Percentiles rank a stretch among this genome's conserved stretches.
Conservation (phyloP, 2,797 vertebrate genomes). For the Taenioides sp. region DNA sequence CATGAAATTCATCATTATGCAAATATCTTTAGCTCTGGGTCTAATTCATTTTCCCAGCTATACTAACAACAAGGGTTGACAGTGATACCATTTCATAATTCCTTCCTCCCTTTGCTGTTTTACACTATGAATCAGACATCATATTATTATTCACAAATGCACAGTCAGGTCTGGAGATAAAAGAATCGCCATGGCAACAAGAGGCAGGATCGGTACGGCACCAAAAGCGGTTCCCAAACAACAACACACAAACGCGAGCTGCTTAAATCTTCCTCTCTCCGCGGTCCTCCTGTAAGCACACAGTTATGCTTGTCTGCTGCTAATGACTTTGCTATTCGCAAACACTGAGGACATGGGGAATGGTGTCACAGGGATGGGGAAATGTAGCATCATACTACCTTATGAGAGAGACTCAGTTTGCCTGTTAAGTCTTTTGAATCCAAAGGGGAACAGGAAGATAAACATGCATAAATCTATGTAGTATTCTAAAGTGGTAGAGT, state of each 20-base stretch:
- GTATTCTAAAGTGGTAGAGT: background rate
- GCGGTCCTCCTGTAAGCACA: conserved; percentile 30
- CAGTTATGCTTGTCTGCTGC: conserved; percentile 25
- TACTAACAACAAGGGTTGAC: background rate
- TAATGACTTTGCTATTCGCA: conserved; percentile 45
- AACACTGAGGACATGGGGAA: conserved; percentile 23
- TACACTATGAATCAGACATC: conserved; percentile 35
- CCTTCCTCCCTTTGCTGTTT: conserved; percentile 33
- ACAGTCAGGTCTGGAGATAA: conserved; percentile 65
- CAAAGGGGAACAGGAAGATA: background rate
- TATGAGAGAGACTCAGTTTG: too few species aligned
- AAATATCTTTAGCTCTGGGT: background rate
- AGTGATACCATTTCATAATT: background rate
- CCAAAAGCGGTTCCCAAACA: conserved; percentile 52
- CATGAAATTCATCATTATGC: background rate
- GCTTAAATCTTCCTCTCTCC: conserved; percentile 22
- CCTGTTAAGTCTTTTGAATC: background rate
- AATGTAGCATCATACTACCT: background rate
- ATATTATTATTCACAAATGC: conserved; percentile 47
- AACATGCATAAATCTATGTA: background rate
- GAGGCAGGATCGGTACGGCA: conserved; percentile 70
- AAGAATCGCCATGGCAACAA: conserved; percentile 80
- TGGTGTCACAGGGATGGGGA: conserved; percentile 3
- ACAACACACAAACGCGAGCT: conserved; percentile 32
- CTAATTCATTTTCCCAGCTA: background rate